Percentiles rank a stretch among this genome's conserved stretches.
Conservation (phyloP, 1,140 invertebrate genomes). For the Battus philenor region DNA sequence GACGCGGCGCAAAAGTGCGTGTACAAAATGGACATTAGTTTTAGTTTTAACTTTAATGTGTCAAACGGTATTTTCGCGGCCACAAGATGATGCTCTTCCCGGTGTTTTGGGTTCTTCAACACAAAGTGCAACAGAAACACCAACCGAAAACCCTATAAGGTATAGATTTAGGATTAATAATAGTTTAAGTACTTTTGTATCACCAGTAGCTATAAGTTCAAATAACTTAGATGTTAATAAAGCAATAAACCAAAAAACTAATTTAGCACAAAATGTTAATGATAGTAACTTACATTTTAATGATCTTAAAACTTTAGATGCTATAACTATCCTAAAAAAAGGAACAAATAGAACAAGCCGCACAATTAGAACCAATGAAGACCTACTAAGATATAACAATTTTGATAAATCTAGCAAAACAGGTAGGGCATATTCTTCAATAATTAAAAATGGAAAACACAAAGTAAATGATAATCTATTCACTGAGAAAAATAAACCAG, state of each 20-base stretch:
- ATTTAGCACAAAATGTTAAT: conserved; percentile 7
- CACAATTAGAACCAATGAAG: conserved; percentile 15
- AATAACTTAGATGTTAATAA: conserved; percentile 19
- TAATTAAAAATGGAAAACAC: conserved; percentile 1
- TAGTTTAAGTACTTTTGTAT: conserved; percentile 25
- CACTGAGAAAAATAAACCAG: conserved; percentile 32
- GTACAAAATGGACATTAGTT: conserved; percentile 64
- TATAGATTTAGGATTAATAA: conserved; percentile 54
- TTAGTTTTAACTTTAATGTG: conserved; percentile 56
- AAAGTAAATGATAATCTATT: conserved; percentile 7
- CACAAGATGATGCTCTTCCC: conserved; percentile 37
- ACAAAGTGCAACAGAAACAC: conserved; percentile 30
- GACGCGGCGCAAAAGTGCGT: conserved; percentile 61
- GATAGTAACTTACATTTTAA: conserved; percentile 13
- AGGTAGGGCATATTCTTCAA: conserved; percentile 1
- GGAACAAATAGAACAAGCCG: background rate
- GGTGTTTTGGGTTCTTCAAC: conserved; percentile 15
- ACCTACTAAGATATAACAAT: background rate
- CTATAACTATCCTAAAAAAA: conserved; percentile 1
- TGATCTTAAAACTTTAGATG: conserved; percentile 1
- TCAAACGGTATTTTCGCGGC: conserved; percentile 48
- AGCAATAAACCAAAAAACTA: conserved; percentile 6
- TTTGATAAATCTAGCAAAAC: conserved; percentile 4
- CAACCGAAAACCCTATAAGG: conserved; percentile 52
- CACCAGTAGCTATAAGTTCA: conserved; percentile 30